Evolutionary conservation across 2,113 vertebrate genomes (phyloP), one percentile per base, ranked within the genome.

Genomic region (Laterallus jamaicensis): DNA sequence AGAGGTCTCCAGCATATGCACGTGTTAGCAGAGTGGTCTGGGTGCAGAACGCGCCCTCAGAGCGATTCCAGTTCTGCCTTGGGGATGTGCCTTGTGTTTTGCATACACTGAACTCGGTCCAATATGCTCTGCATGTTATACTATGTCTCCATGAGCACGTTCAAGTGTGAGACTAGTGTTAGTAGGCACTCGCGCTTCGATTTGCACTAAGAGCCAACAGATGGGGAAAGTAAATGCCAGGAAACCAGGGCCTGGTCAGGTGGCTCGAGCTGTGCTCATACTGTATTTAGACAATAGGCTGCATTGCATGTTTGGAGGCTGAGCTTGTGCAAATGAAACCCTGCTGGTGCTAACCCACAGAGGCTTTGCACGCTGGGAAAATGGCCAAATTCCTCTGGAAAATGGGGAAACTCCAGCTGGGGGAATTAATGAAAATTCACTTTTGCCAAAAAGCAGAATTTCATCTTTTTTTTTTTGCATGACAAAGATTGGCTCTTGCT

Each of bases 311-410:
- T 85, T 94, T 92, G 93, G 86, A 96, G 91, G 71, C 86, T 92
- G 92, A 95, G 95, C 86, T 78, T 55, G 79, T 96, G 93, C 93
- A 96, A 96, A 97, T 92, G 92, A 95, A 97, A 92, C 78, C 92
- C 91, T 95, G 95, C 94, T 95, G 92, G 92, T 94, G 93, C 83
- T 96, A 96, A 93, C 92, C 95, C 93, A 50, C 83, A 94, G 92
- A 95, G 91, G 69, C 73, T 95, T 95, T 93, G 90, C 95, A 85
- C 88, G 11, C 89, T 93, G 95, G 96, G 96, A 95, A 94, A 93
- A 92, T 79, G 85, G 93, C 96, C 97, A 97, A 64, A 97, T 97
- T 96, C 91, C 92, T 93, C 94, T 95, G 92, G 93, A 97, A 96
- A 96, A 94, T 70, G 54, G 91, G 93, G 69, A 94, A 59, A 70